These are phyloP conservation scores for Cheumatopsyche charites DNA, from an alignment of 1,140 invertebrate species.

Conservation along the genomic window DNA sequence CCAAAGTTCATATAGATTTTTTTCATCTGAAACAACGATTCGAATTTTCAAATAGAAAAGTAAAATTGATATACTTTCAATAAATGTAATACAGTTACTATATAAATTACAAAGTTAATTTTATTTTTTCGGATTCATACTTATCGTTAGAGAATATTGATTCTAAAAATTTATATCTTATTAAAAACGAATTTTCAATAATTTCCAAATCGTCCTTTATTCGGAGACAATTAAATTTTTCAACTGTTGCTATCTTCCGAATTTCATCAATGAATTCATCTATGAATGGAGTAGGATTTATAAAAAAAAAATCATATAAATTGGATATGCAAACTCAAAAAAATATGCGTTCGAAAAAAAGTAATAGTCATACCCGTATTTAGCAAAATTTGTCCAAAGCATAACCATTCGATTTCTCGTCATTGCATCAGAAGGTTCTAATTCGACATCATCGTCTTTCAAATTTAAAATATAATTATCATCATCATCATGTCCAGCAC, in stretches of 20 bases:
- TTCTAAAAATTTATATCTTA: slow-evolving; percentile 6
- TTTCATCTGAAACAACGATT: no score
- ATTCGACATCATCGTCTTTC: neutral
- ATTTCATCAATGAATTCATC: neutral
- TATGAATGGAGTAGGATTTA: neutral
- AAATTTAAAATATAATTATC: slow-evolving; percentile 37
- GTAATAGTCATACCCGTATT: slow-evolving; percentile 35
- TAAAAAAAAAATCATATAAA: slow-evolving; percentile 1
- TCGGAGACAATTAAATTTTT: neutral
- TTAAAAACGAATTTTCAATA: neutral
- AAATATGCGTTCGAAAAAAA: neutral
- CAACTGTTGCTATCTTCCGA: neutral
- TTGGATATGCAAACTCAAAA: neutral
- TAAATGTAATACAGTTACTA: no score
- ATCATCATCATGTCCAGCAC: slow-evolving; percentile 39
- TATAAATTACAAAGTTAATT: no score
- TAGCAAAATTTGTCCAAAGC: slow-evolving; percentile 47
- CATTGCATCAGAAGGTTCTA: slow-evolving; percentile 16
- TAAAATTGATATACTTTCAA: no score
- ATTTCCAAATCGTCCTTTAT: neutral
- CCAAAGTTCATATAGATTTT: no score
- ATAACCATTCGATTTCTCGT: slow-evolving; percentile 30
- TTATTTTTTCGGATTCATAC: no score
- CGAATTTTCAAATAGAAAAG: no score
- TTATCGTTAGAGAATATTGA: no score